Conservation (phyloP, 2,888 invertebrate genomes). For the Capitulum mitella region DNA sequence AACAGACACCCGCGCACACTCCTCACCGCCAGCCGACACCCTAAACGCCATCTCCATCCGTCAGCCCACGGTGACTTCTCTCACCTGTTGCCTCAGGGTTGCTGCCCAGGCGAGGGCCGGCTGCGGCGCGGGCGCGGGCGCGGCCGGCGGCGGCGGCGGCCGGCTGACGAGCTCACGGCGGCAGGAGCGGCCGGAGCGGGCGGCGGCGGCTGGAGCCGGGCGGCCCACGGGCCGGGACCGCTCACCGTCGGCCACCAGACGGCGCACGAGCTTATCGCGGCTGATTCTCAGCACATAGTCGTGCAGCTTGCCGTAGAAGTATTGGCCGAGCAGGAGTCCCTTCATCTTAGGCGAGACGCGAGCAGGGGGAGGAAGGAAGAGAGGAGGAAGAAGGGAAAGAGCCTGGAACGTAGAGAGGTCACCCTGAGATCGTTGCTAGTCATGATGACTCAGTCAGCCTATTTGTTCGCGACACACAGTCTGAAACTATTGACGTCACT, state of each 20-base stretch:
- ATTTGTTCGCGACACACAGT: too few relatives aligned
- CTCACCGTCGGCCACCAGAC: background rate
- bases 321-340: conserved; percentile 33
- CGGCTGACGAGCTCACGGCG: background rate
- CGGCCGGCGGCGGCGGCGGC: background rate
- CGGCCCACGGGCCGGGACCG: background rate
- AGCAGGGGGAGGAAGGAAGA: background rate
- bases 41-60: too few relatives aligned
- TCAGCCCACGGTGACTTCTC: too few relatives aligned
- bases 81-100: conserved; percentile 13
- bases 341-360: conserved; percentile 42
- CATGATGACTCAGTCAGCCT: too few relatives aligned
- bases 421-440: too few relatives aligned
- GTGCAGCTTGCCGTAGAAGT: background rate
- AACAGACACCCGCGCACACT: too few relatives aligned
- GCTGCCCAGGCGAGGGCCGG: background rate
- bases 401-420: too few relatives aligned
- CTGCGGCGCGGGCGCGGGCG: background rate
- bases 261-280: background rate
- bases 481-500: too few relatives aligned
- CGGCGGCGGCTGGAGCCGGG: background rate
- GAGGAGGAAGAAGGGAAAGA: too few relatives aligned
- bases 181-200: background rate
- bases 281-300: background rate
- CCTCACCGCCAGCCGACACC: too few relatives aligned